These are phyloP conservation scores for Drosophila melanogaster DNA, from an alignment of 1,140 invertebrate genomes.

Conservation along the genomic window Release_6_plus_ISO1_MT NT_037436.4:13680001-13680500, in stretches of 20 bases:
- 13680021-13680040: conserved; percentile 47
- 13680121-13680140: conserved; percentile 75
- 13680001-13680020: conserved; percentile 53
- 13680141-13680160: conserved; percentile 7
- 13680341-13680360: not conserved
- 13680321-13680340: conserved; percentile 10
- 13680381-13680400: conserved; percentile 76
- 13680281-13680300: conserved; percentile 43
- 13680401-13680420: conserved; percentile 78
- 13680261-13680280: conserved; percentile 77
- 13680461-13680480: conserved; percentile 40
- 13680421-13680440: conserved; percentile 67
- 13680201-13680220: conserved; percentile 18
- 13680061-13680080: conserved; percentile 51
- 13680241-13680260: conserved; percentile 67
- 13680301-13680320: conserved; percentile 44
- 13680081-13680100: conserved; percentile 47
- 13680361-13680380: conserved; percentile 41
- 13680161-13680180: conserved; percentile 59
- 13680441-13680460: conserved; percentile 75
- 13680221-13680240: conserved; percentile 14
- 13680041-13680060: conserved; percentile 35
- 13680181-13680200: conserved; percentile 73
- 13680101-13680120: conserved; percentile 68
- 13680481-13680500: conserved; percentile 30